Evolutionary conservation across 2,797 vertebrate species (phyloP).

Genomic region (Podargus strigoides): DNA sequence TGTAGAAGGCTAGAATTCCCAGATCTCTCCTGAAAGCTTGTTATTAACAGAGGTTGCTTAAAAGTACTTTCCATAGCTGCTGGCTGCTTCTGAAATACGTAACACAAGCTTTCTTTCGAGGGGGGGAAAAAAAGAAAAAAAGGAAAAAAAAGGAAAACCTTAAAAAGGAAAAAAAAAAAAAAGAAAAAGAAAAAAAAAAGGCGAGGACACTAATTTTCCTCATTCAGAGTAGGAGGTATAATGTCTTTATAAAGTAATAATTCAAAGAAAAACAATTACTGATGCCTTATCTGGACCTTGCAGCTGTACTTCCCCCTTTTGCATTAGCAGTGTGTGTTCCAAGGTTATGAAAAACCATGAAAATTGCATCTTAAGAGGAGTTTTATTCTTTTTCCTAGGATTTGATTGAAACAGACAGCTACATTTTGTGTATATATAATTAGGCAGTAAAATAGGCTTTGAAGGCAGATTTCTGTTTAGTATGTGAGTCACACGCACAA

Average conservation of each 20-base stretch:
- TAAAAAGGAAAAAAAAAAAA: not conserved
- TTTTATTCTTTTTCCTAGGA: constrained; percentile 80
- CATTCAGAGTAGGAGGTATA: constrained; percentile 71
- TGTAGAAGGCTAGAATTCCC: constrained; percentile 37
- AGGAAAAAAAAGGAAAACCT: not conserved
- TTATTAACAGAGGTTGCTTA: constrained; percentile 57
- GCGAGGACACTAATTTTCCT: constrained; percentile 67
- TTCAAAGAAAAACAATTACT: constrained; percentile 79
- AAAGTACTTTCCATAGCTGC: constrained; percentile 64
- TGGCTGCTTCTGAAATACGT: constrained; percentile 55
- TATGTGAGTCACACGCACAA: constrained; percentile 81
- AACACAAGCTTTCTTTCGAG: constrained; percentile 45
- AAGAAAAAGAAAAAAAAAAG: not conserved
- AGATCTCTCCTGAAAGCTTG: constrained; percentile 43
- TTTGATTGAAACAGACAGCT: constrained; percentile 83
- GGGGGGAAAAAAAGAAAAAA: not conserved
- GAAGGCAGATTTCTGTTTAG: constrained; percentile 81
- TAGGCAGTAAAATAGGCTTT: constrained; percentile 82
- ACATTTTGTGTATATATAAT: constrained; percentile 86
- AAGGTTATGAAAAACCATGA: constrained; percentile 79
- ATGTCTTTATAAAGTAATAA: constrained; percentile 81
- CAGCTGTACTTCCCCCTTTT: constrained; percentile 73
- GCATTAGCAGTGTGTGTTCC: constrained; percentile 68
- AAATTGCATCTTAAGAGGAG: constrained; percentile 80
- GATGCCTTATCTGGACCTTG: constrained; percentile 74